Evolutionary conservation across 2,113 vertebrate species (phyloP).

Genomic region (Dicerorhinus sumatrensis): DNA sequence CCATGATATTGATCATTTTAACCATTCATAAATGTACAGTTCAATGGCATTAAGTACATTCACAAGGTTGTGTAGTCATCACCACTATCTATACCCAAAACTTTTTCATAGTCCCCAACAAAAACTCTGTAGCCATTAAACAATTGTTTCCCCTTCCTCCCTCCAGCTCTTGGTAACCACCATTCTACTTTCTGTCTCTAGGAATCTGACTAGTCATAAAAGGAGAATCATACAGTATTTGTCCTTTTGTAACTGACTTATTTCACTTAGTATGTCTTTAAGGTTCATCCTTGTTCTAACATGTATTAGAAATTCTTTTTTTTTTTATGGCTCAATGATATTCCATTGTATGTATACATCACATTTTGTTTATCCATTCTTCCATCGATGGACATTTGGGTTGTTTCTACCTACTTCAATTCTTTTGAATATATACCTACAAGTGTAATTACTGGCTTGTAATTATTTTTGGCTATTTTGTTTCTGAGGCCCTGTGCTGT

Average conservation of each 20-base stretch:
- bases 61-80: not conserved
- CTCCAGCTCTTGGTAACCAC: not conserved
- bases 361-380: not conserved
- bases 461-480: not conserved
- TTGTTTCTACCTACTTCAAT: not conserved
- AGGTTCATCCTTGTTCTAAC: not conserved
- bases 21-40: not conserved
- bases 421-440: not conserved
- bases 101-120: not conserved
- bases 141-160: not conserved
- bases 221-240: not conserved
- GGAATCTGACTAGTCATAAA: not conserved
- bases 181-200: not conserved
- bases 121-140: not conserved
- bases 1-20: not conserved
- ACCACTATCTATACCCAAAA: not conserved
- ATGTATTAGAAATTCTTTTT: not conserved
- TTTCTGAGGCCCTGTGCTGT: not conserved
- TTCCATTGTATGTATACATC: not conserved
- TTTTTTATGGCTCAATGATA: not conserved
- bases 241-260: not conserved
- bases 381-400: not conserved
- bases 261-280: not conserved
- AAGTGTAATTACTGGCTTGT: not conserved
- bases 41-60: not conserved